A percentile compares a stretch with the other conserved stretches of the same genome.
These are phyloP conservation scores for Darevskia mixta DNA, from an alignment of 2,797 vertebrate species.

Conservation along the genomic window DNA sequence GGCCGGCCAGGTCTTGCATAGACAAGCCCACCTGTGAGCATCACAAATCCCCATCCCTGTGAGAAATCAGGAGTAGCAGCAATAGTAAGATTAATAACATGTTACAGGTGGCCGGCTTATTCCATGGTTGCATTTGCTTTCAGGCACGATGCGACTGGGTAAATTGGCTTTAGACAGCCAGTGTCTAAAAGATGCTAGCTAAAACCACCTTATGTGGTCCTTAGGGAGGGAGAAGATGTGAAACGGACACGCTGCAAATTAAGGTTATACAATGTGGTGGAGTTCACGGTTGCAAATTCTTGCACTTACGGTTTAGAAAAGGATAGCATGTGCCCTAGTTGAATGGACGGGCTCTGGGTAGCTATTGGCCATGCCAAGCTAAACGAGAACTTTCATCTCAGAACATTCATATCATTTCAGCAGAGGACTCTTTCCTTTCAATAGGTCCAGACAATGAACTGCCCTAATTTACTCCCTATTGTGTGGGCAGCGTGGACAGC, in stretches of 20 bases:
- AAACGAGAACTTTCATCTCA: not conserved
- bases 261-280: too few species aligned
- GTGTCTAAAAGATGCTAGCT: not conserved
- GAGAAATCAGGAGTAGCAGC: not conserved
- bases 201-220: not conserved
- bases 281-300: not conserved
- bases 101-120: not conserved
- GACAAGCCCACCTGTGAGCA: not conserved
- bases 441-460: not conserved
- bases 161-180: not conserved
- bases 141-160: too few species aligned
- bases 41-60: too few species aligned
- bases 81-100: not conserved
- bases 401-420: not conserved
- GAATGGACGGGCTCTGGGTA: not conserved
- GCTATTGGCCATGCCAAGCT: not conserved
- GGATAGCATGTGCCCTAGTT: too few species aligned
- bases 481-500: not conserved
- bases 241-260: not conserved
- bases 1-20: not conserved
- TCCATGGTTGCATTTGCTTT: not conserved
- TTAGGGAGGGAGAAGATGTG: not conserved
- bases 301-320: not conserved
- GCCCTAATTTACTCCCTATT: not conserved
- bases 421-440: not conserved